phyloP scores from a whole-genome alignment of 1,140 invertebrate species.

The Elysia chlorotica region DNA sequence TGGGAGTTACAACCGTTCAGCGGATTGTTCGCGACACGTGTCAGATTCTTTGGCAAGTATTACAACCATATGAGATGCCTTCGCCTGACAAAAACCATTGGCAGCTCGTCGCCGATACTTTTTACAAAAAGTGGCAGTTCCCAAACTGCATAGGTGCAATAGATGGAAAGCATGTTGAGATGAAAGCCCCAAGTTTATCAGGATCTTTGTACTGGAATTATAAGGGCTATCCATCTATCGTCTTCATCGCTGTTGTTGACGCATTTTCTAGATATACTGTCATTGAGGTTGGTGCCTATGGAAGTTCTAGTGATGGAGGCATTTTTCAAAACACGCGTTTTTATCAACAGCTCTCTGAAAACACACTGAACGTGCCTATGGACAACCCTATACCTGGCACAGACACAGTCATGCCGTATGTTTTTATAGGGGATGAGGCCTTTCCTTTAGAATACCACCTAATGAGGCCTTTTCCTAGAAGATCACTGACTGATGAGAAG shows the following conservation, averaged over 20 bases:
- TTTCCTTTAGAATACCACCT: background rate
- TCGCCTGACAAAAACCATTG: too few species aligned
- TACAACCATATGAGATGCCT: too few species aligned
- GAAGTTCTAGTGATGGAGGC: background rate
- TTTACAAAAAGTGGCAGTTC: background rate
- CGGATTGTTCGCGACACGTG: too few species aligned
- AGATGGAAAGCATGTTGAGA: background rate
- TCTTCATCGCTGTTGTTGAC: background rate
- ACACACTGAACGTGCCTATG: background rate
- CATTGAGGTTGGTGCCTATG: background rate
- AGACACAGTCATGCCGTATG: background rate
- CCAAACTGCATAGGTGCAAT: background rate
- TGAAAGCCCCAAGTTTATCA: background rate
- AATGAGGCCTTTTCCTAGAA: constrained; percentile 29
- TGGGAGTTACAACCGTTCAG: too few species aligned
- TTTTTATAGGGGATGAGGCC: background rate
- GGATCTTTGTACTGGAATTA: background rate
- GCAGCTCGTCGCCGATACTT: too few species aligned
- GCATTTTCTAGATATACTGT: background rate
- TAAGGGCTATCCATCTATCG: background rate
- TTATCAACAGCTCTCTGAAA: background rate
- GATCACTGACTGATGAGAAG: constrained; percentile 36
- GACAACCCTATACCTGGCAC: background rate
- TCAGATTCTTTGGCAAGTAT: too few species aligned
- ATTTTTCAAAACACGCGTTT: too few species aligned